Percentiles rank a stretch among this genome's conserved stretches.
Evolutionary conservation across 2,797 vertebrate genomes (phyloP).

Genomic region (Heteromormyrus szaboi): DNA sequence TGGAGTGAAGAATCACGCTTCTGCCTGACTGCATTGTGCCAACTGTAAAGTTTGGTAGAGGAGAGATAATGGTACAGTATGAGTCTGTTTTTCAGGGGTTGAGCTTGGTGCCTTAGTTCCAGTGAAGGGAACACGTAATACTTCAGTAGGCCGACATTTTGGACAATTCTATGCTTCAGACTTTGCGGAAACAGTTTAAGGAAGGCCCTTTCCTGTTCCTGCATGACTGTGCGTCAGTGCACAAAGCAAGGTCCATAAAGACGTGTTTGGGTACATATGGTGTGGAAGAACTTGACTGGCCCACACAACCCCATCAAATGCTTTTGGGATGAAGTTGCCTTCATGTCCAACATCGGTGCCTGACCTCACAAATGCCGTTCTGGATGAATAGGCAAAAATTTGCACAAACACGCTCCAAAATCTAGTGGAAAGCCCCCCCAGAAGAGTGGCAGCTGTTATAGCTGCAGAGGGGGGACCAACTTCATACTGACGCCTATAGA

Average conservation of each 20-base stretch:
- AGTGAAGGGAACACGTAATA: background rate
- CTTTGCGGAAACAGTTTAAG: background rate
- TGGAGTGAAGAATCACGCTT: background rate
- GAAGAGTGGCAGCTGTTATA: background rate
- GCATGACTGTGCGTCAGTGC: background rate
- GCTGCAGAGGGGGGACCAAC: background rate
- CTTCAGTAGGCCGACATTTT: background rate
- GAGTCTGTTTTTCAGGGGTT: background rate
- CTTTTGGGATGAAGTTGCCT: background rate
- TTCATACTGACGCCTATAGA: background rate
- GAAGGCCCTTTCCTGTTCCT: background rate
- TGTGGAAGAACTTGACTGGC: background rate
- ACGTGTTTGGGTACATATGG: background rate
- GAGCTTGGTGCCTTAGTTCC: background rate
- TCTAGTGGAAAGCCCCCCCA: background rate
- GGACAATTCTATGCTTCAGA: background rate
- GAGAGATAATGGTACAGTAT: background rate
- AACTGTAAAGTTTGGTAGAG: background rate
- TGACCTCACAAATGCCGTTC: background rate
- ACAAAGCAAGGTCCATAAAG: background rate
- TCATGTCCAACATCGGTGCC: background rate
- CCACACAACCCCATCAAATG: background rate
- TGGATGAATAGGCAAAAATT: background rate
- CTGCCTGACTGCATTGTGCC: background rate
- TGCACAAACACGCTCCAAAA: background rate